Evolutionary conservation across 2,113 vertebrate species (phyloP), one percentile per base, ranked within the genome.

Genomic region (Melanerpes aurifrons): DNA sequence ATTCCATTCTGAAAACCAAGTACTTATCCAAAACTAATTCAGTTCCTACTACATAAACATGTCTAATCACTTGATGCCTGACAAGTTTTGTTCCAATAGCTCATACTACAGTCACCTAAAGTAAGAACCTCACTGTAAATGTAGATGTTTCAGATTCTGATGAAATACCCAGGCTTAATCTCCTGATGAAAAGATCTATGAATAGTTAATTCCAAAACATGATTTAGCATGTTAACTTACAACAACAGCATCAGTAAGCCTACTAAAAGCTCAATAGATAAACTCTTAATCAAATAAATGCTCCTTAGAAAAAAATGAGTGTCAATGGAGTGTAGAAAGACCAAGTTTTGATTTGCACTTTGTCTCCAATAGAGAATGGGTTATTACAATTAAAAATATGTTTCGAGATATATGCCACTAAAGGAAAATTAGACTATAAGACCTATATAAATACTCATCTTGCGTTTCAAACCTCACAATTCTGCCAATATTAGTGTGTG

Each of bases 1-100:
- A 85, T 18, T 58, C 18, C 32, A 72, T 69, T 73, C 78, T 89
- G n/a, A 87, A 85, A 56, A 56, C 47, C 56, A 89, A 59, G 22
- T 96, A 75, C 40, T 79, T 67, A 82, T 76, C 63, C 91, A 94
- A 94, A 91, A 87, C 40, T 76, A 85, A 79, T 85, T 89, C 29
- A 82, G 17, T 73, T 96, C 82, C 79, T 15, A 47, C 75, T 89
- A 56, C 13, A 94, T 73, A 95, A 92, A 87, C 47, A 87, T 8
- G 21, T 32, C 29, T 91, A 85, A 94, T 89, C 56, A 73, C 45
- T 82, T 73, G 45, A 62, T 62, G 75, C 2, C 56, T 89, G 75
- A 40, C 82, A 92, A 63, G 56, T 91, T 89, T 93, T 92, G 3
- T 87, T 94, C 75, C 56, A 91, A 82, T 25, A 62, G 50, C 18